Evolutionary conservation across 2,888 invertebrate species (phyloP).

Genomic region (Malacosoma neustria): DNA sequence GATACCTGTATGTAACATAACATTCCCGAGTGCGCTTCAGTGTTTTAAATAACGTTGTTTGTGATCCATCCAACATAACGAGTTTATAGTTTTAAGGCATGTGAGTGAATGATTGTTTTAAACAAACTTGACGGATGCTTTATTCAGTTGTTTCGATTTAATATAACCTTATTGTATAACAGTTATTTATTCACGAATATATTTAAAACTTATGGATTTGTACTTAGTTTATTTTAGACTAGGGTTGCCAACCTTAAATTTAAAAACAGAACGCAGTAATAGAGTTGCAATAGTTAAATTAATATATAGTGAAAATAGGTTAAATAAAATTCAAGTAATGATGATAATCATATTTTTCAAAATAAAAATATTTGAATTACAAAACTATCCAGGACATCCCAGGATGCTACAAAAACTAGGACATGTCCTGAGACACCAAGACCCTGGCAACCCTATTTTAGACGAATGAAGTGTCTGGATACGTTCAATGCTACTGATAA

Average conservation of each 20-base stretch:
- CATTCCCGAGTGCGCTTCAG: conserved; percentile 71
- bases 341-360: too few relatives aligned
- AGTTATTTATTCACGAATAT: conserved; percentile 1
- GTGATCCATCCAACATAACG: conserved; percentile 68
- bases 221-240: neutral
- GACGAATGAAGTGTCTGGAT: conserved; percentile 35
- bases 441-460: too few relatives aligned
- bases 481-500: conserved; percentile 45
- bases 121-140: conserved; percentile 41
- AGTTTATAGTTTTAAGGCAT: conserved; percentile 60
- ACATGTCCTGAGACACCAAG: too few relatives aligned
- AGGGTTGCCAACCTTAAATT: conserved; percentile 7
- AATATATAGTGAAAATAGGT: too few relatives aligned
- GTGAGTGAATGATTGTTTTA: conserved; percentile 50
- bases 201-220: neutral
- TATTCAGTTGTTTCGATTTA: too few relatives aligned
- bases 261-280: too few relatives aligned
- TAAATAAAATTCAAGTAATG: too few relatives aligned
- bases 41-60: conserved; percentile 62
- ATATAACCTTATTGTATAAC: conserved; percentile 1
- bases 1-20: conserved; percentile 72
- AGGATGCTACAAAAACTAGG: too few relatives aligned
- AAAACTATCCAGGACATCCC: too few relatives aligned
- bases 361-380: too few relatives aligned
- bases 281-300: too few relatives aligned